Evolutionary conservation across 2,113 vertebrate genomes (phyloP), one percentile per base, ranked within the genome.

Genomic region (Rana temporaria): DNA sequence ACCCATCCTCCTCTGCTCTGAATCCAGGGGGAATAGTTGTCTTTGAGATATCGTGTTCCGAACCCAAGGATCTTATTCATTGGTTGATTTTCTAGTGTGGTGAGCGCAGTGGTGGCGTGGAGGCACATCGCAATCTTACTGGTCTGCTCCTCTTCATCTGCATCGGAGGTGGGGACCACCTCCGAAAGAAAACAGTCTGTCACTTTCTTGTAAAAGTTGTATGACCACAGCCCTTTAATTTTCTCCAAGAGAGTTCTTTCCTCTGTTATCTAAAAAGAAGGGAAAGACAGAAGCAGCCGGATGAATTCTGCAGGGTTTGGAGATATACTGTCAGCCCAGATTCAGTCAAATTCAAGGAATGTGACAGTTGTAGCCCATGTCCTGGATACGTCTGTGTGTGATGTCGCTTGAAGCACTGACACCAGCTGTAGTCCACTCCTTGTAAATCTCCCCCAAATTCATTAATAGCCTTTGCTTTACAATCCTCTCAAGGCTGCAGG

Each of bases 1-100:
- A 98, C 97, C 85, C 95, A 95, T 87, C 95, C 95, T 0, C 95
- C 95, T 0, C 92, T 92, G 74, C 89, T 74, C 78, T 87, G 84
- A 17, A 90, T 87, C 96, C 96, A 97, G 0, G 87, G n/a, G 0
- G 88, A 92, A 76, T 92, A 96, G 57, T 95, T 76, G 1, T 94
- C 87, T 75, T 90, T 90, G 14, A 98, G 90, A 77, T 95, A 98
- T 82, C 85, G 90, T n/a, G 87, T 87, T 4, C 96, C 96, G 2
- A 95, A 94, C 42, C 90, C 89, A 38, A 96, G 85, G 76, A 95
- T 84, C 18, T 79, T 75, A 85, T 86, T 95, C 91, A 90, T 92
- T 0, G 95, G 94, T 72, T 94, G 91, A 15, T 82, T 91, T 83
- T 94, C 89, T 0, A 95, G 2, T 0, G 88, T 84, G 0, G 90